These are phyloP conservation scores for Meghimatium bilineatum DNA, from an alignment of 2,888 invertebrate species.

Conservation along the genomic window DNA sequence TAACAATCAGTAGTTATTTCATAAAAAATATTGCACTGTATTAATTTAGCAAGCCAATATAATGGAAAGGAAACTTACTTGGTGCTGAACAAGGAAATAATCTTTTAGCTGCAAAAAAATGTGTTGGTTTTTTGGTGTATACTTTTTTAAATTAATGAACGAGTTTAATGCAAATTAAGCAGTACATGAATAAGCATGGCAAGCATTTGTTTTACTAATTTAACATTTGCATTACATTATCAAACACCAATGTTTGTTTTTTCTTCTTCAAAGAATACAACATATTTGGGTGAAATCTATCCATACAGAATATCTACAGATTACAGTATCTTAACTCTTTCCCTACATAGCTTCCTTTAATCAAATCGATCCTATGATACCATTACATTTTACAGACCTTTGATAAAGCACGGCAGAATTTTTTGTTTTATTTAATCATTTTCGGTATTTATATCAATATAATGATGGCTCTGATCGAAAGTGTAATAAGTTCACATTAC, in stretches of 20 bases:
- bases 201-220: neutral
- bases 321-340: too few species aligned
- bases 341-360: too few species aligned
- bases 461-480: too few species aligned
- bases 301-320: neutral
- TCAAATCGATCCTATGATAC: too few species aligned
- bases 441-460: too few species aligned
- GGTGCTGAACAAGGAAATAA: neutral
- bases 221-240: neutral
- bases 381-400: too few species aligned
- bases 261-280: neutral
- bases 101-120: conserved; percentile 31
- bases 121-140: neutral
- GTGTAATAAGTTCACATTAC: too few species aligned
- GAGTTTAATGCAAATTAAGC: neutral
- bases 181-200: neutral
- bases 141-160: neutral
- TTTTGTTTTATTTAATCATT: too few species aligned
- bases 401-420: too few species aligned
- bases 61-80: conserved; percentile 19
- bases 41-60: conserved; percentile 14
- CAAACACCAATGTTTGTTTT: neutral
- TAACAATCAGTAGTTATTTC: neutral
- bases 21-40: neutral
- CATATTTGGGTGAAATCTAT: neutral